Evolutionary conservation across 2,113 vertebrate species (phyloP).

Genomic region (Neolamprologus modestus): DNA sequence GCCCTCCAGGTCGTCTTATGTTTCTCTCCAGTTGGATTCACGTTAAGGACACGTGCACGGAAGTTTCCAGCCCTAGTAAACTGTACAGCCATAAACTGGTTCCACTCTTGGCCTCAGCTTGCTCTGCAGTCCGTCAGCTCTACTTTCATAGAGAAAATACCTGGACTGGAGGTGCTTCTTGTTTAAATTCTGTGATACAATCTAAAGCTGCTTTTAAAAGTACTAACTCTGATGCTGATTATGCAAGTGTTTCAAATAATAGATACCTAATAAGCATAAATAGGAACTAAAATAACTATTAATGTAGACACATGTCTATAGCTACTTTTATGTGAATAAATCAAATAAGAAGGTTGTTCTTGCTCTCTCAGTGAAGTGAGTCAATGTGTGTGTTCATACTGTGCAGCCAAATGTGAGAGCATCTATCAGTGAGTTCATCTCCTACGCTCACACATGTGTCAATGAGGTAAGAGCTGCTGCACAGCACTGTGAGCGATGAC

Average conservation of each 20-base stretch:
- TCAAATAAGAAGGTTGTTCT: background rate
- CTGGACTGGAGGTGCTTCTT: conserved; percentile 52
- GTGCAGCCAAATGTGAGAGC: conserved; percentile 56
- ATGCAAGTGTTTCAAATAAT: background rate
- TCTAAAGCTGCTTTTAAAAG: background rate
- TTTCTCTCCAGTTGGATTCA: conserved; percentile 73
- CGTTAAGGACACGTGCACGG: conserved; percentile 59
- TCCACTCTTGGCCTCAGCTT: conserved; percentile 57
- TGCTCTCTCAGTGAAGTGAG: background rate
- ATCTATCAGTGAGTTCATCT: conserved; percentile 71
- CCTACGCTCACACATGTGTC: conserved; percentile 68
- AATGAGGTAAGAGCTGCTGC: conserved; percentile 56
- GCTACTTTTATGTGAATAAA: background rate
- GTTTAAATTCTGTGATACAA: background rate
- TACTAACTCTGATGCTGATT: background rate
- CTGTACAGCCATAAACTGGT: conserved; percentile 64
- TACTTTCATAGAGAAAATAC: conserved; percentile 70
- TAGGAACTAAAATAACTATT: background rate
- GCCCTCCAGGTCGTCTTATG: conserved; percentile 68
- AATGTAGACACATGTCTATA: background rate
- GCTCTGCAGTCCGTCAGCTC: conserved; percentile 69
- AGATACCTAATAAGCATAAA: background rate
- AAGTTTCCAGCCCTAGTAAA: conserved; percentile 71
- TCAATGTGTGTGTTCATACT: background rate
- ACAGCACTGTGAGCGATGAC: background rate